These are phyloP conservation scores for Calephelis perditalis DNA, from an alignment of 2,888 invertebrate species.

Conservation along the genomic window DNA sequence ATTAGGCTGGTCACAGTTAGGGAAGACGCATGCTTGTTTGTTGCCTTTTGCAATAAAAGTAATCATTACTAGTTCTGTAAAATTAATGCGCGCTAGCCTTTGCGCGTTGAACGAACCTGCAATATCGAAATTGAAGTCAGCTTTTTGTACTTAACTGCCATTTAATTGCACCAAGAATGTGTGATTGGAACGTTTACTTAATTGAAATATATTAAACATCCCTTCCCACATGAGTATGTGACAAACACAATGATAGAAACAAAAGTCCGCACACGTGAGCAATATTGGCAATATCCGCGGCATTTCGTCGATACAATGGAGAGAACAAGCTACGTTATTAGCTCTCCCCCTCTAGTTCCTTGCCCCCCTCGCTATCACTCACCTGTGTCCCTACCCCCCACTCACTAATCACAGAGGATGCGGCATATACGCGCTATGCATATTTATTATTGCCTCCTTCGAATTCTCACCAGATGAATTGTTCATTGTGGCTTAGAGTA, in stretches of 20 bases:
- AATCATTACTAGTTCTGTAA: too few relatives aligned
- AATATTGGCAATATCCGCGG: slow-evolving; percentile 74
- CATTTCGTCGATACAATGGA: slow-evolving; percentile 68
- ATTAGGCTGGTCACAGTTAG: too few relatives aligned
- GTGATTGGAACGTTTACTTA: too few relatives aligned
- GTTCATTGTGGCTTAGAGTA: slow-evolving; percentile 35
- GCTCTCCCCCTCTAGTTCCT: slow-evolving; percentile 58
- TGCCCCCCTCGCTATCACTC: slow-evolving; percentile 72
- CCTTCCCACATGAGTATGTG: slow-evolving; percentile 35
- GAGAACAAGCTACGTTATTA: slow-evolving; percentile 65
- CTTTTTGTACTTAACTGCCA: too few relatives aligned
- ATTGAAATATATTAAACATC: slow-evolving; percentile 17
- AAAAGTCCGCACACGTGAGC: slow-evolving; percentile 65
- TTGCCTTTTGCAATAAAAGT: too few relatives aligned
- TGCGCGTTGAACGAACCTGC: too few relatives aligned
- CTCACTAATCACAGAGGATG: slow-evolving; percentile 75
- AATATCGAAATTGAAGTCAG: too few relatives aligned
- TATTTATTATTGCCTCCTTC: slow-evolving; percentile 71
- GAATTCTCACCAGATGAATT: slow-evolving; percentile 66
- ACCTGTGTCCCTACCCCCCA: slow-evolving; percentile 59
- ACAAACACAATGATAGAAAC: slow-evolving; percentile 54
- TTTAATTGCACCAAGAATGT: too few relatives aligned
- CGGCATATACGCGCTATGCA: slow-evolving; percentile 75
- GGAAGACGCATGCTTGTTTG: too few relatives aligned
- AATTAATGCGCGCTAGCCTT: too few relatives aligned